Percentiles rank a stretch among this genome's conserved stretches.
Evolutionary conservation across 1,140 invertebrate species (phyloP).

Genomic region (Archivesica marissinica): DNA sequence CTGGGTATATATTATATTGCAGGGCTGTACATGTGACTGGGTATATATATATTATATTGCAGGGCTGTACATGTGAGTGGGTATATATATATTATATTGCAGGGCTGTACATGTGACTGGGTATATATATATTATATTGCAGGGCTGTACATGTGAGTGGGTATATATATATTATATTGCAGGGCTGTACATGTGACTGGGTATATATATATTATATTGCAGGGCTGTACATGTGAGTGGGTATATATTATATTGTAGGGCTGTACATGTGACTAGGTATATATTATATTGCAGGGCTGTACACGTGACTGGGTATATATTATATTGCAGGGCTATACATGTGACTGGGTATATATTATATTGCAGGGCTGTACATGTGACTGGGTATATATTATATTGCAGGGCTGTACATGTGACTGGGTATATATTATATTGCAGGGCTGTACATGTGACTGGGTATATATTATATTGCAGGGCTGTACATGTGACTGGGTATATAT

Average conservation of each 20-base stretch:
- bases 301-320: neutral
- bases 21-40: too few species aligned
- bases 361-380: too few species aligned
- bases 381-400: neutral
- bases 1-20: too few species aligned
- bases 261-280: too few species aligned
- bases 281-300: too few species aligned
- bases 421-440: neutral
- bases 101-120: neutral
- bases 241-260: too few species aligned
- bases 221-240: neutral
- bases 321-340: neutral
- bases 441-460: neutral
- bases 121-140: too few species aligned
- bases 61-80: neutral
- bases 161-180: too few species aligned
- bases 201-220: neutral
- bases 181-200: neutral
- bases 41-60: too few species aligned
- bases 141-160: too few species aligned
- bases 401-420: too few species aligned
- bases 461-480: too few species aligned
- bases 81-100: neutral
- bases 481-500: neutral
- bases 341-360: neutral